Evolutionary conservation across 1,140 invertebrate genomes (phyloP), one percentile per base, ranked within the genome.

Genomic region (Monomorium pharaonis): DNA sequence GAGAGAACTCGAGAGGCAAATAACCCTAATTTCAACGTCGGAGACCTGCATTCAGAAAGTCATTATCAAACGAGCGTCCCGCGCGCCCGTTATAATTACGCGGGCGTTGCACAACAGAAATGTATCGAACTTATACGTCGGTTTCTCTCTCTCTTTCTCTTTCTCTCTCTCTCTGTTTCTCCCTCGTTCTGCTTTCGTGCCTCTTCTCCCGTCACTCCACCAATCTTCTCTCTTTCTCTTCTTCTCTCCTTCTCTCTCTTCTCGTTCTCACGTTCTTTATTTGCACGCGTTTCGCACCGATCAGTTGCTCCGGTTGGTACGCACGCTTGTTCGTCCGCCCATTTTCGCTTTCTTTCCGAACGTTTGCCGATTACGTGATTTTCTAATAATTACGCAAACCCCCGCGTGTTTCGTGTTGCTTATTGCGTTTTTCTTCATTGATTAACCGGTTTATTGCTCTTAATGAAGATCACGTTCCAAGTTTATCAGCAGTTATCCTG

Each of bases 11-110:
- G 87, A 88, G 85, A 86, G 89, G 89, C 88, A 94, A 94, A 94
- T 94, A 94, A 94, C 93, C 92, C 92, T 94, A 93, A 94, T 94
- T 94, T 94, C 89, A 88, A 90, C 90, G 77, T 92, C 91, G 90
- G 89, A 92, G 90, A 88, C 87, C 89, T 89, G 90, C 91, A 92
- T 92, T 93, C 91, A 91, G 88, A 92, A 91, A 93, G 92, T 93
- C 92, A 93, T 94, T 93, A 94, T 92, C 93, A 92, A 93, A 93
- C 90, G 86, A 90, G 70, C 91, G 58, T 87, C 85, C 84, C 88
- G 84, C 86, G 90, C 91, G 87, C 49, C 88, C 80, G 86, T 91
- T 91, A 91, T 92, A 90, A 92, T 92, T 91, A 92, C 88, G 90
- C 91, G 87, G 88, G 77, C 89, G 90, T 92, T 92, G 86, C 89